Base-by-base conservation (phyloP, 2,113 vertebrate species). In the Motacilla tschutschensis region DNA sequence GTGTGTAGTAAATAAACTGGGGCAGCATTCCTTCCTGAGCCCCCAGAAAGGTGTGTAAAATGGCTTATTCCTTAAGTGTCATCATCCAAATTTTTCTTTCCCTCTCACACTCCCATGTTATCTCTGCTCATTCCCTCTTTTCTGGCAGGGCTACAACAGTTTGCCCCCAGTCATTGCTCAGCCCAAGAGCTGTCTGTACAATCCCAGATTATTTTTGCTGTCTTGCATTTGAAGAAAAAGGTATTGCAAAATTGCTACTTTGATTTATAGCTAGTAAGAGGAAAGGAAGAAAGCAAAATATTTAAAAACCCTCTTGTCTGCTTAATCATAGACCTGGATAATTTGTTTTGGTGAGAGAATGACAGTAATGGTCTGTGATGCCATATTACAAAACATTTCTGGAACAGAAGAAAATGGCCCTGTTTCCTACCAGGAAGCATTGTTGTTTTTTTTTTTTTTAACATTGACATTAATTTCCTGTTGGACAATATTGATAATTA, bases 331-430 rank as follows among this genome's bases (percentile, higher is more conserved):
- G 58, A 36, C 43, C 29, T 40, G 50, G 50, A 46, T 78, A 71
- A 89, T 87, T 78, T 90, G 77, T 83, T 89, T 89, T 78, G 43
- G n/a, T 83, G 58, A 67, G 41, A 92, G 33, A 78, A 78, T 75
- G 72, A 85, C 53, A 74, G 58, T 78, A 81, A 80, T 66, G 59
- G 54, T 71, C 51, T 55, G 58, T 83, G 88, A 83, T 73, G 35
- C 41, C 36, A 21, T 5, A 7, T 83, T 75, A 79, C 17, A 66
- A 80, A 89, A 65, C 46, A 59, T 72, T 88, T 87, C 58, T 88
- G 60, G 77, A 85, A 81, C 36, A 75, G 83, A 83, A 89, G 54
- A 69, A 88, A 89, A 92, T 65, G 63, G 22, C 35, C 29, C 26
- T 74, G 38, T 85, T 87, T 65, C 66, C 28, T 75, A 65, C n/a